Base-by-base conservation (phyloP, 2,888 invertebrate genomes). In the Drosophila quinaria region DNA sequence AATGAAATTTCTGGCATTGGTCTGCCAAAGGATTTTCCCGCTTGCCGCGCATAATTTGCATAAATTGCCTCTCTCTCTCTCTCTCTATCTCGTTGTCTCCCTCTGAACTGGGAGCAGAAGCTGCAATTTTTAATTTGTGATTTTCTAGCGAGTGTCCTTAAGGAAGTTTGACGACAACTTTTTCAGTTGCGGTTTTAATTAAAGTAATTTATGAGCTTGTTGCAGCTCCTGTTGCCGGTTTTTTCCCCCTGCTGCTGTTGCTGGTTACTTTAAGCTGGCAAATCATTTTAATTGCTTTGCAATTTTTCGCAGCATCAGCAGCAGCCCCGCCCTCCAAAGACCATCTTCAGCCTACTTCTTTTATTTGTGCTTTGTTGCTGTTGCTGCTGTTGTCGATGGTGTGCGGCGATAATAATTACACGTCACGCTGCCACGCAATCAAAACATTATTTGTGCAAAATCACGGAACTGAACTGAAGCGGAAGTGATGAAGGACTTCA, bases 401-500 rank as follows among this genome's bases (percentile, higher is more conserved):
- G 67, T 78, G 81, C 58, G 81, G 81, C 80, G 82, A 89, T 89
- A 82, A 87, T 90, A 91, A 91, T 91, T 91, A 88, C 90, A 90
- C 89, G 90, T 90, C 91, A 90, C 90, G 89, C 90, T 89, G 89
- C 78, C 84, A 84, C 87, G 88, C 87, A 91, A 91, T 91, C 91
- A 91, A 91, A 90, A 90, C 88, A 90, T 89, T 91, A 87, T 90
- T 91, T 91, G 90, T 91, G 91, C 86, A 75, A 83, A 91, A 91
- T 91, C 91, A 91, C 90, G 90, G 81, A 87, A 74, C 83, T 90
- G 90, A 89, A 91, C 87, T 90, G 84, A 91, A 82, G 90, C 90
- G 91, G 91, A 91, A 91, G 91, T 91, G 91, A 91, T 91, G 90
- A 91, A 91, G 90, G 86, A 87, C 77, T 74, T 65, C 76, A 41